Percentiles rank a stretch among this genome's conserved stretches.
These are phyloP conservation scores for Phymatocera aterrima DNA, from an alignment of 2,888 invertebrate genomes.

Conservation along the genomic window DNA sequence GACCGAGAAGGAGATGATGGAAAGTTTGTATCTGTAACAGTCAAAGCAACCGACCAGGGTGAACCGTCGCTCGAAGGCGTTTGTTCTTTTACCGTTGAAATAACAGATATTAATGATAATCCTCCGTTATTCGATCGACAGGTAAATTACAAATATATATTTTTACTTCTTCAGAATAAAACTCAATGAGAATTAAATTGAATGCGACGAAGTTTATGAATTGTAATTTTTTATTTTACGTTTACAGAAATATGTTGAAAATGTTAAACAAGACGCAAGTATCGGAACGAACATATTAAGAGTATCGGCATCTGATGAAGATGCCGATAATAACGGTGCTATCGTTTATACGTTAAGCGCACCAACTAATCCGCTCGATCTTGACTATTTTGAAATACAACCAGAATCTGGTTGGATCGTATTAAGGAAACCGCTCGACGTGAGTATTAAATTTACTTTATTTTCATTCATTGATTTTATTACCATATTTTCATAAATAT, in stretches of 20 bases:
- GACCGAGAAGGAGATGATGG: slow-evolving; percentile 98
- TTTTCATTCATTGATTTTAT: background rate
- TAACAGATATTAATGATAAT: slow-evolving; percentile 98
- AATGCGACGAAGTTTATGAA: no score
- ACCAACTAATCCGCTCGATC: slow-evolving; percentile 90
- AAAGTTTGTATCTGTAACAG: slow-evolving; percentile 96
- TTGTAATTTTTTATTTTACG: slow-evolving; percentile 65
- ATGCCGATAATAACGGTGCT: slow-evolving; percentile 97
- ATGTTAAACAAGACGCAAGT: slow-evolving; percentile 97
- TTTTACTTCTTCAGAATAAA: background rate
- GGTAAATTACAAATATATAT: slow-evolving; percentile 76
- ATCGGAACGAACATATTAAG: slow-evolving; percentile 95
- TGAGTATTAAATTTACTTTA: slow-evolving; percentile 81
- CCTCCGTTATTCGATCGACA: slow-evolving; percentile 96
- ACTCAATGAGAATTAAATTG: slow-evolving; percentile 6
- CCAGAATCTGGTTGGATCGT: slow-evolving; percentile 98
- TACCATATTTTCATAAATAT: background rate
- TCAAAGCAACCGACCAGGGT: slow-evolving; percentile 99
- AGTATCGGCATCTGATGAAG: slow-evolving; percentile 97
- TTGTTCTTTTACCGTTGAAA: slow-evolving; percentile 98
- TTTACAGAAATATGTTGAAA: slow-evolving; percentile 95
- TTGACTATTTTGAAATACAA: slow-evolving; percentile 97
- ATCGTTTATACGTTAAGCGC: slow-evolving; percentile 94
- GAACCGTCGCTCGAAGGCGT: slow-evolving; percentile 98
- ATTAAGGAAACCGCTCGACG: slow-evolving; percentile 95